Conservation (phyloP, 2,113 vertebrate genomes). For the Camelus dromedarius region DNA sequence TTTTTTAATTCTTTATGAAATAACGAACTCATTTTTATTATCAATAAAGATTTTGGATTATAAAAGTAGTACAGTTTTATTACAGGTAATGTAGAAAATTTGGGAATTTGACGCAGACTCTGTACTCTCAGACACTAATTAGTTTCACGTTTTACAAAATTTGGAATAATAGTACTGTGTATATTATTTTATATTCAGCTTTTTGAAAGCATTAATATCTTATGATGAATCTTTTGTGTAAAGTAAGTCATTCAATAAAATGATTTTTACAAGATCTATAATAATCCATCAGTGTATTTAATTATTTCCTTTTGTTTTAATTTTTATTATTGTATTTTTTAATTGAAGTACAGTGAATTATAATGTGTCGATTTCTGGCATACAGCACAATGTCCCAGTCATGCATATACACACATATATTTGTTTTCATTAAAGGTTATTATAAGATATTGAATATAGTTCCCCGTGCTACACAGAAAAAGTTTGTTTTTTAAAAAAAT, state of each 20-base stretch:
- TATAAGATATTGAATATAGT: too few species aligned
- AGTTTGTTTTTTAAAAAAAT: too few species aligned
- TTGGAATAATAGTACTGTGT: background rate
- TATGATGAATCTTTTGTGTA: background rate
- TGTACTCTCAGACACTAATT: background rate
- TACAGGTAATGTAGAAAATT: background rate
- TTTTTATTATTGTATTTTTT: background rate
- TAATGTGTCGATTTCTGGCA: too few species aligned
- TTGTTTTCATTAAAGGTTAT: too few species aligned
- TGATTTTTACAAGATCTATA: background rate
- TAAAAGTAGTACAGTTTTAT: background rate
- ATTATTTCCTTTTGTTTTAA: conserved; percentile 36
- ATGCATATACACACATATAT: too few species aligned
- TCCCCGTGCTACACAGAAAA: too few species aligned
- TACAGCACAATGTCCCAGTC: too few species aligned
- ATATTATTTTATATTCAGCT: background rate
- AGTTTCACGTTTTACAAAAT: conserved; percentile 29
- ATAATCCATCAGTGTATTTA: background rate
- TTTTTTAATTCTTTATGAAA: background rate
- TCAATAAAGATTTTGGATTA: conserved; percentile 25
- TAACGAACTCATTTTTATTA: background rate
- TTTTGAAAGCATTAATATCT: conserved; percentile 13
- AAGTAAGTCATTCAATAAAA: background rate
- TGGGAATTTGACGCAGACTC: background rate
- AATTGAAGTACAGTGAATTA: too few species aligned